Evolutionary conservation across 2,797 vertebrate species (phyloP).

Genomic region (Chromobotia macracanthus): DNA sequence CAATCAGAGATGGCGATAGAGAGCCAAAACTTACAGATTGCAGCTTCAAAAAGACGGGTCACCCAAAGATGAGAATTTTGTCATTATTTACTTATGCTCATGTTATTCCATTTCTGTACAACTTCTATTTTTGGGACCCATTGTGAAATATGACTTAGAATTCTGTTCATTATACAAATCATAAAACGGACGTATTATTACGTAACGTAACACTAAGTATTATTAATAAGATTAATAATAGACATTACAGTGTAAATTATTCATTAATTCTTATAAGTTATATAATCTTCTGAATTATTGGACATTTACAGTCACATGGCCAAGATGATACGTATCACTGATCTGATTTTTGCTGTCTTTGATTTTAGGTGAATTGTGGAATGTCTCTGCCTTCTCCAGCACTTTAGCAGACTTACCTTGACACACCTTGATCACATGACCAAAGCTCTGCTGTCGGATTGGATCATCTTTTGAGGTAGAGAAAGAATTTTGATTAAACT

Average conservation of each 20-base stretch:
- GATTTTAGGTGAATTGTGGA: conserved; percentile 58
- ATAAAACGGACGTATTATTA: no score
- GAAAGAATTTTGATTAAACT: conserved; percentile 37
- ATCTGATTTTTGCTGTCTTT: conserved; percentile 25
- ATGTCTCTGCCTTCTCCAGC: conserved; percentile 36
- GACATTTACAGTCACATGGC: background rate
- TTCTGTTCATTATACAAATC: no score
- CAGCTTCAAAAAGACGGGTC: no score
- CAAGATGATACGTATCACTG: background rate
- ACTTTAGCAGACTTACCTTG: conserved; percentile 15
- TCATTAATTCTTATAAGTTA: no score
- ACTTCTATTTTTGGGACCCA: no score
- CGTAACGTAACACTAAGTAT: no score
- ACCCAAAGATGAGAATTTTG: no score
- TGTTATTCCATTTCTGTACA: no score
- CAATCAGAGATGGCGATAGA: background rate
- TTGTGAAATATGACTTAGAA: no score
- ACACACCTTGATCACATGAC: conserved; percentile 17
- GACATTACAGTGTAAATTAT: background rate
- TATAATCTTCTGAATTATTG: background rate
- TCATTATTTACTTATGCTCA: no score
- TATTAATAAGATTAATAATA: no score
- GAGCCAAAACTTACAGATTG: no score
- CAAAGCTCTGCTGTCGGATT: conserved; percentile 24
- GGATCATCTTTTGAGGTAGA: conserved; percentile 52